Conservation (phyloP, 1,140 invertebrate genomes). For the Conus ventricosus region DNA sequence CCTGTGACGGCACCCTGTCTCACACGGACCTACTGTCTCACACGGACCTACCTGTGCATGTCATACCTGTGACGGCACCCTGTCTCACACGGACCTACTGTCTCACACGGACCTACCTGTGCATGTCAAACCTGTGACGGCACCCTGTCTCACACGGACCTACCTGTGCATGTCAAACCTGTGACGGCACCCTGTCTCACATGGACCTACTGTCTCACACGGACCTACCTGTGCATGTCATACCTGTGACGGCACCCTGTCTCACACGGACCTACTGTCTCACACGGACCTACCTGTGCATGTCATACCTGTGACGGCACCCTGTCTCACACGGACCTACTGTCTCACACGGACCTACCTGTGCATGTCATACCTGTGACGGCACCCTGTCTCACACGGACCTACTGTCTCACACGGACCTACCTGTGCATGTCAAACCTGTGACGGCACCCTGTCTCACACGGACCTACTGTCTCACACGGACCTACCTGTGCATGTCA, state of each 20-base stretch:
- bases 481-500: background rate
- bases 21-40: background rate
- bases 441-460: too few species aligned
- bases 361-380: too few species aligned
- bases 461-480: background rate
- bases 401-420: background rate
- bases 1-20: too few species aligned
- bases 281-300: background rate
- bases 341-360: background rate
- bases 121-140: too few species aligned
- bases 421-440: conserved; percentile 6
- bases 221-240: background rate
- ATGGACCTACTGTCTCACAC: background rate
- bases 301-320: too few species aligned
- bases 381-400: too few species aligned
- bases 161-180: conserved; percentile 6
- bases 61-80: too few species aligned
- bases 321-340: background rate
- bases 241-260: too few species aligned
- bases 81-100: background rate
- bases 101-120: background rate
- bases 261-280: background rate
- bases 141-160: too few species aligned
- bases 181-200: too few species aligned
- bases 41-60: background rate